Percentiles rank a stretch among this genome's conserved stretches.
These are phyloP conservation scores for Apteryx mantelli DNA, from an alignment of 2,113 vertebrate species.

Conservation along the genomic window DNA sequence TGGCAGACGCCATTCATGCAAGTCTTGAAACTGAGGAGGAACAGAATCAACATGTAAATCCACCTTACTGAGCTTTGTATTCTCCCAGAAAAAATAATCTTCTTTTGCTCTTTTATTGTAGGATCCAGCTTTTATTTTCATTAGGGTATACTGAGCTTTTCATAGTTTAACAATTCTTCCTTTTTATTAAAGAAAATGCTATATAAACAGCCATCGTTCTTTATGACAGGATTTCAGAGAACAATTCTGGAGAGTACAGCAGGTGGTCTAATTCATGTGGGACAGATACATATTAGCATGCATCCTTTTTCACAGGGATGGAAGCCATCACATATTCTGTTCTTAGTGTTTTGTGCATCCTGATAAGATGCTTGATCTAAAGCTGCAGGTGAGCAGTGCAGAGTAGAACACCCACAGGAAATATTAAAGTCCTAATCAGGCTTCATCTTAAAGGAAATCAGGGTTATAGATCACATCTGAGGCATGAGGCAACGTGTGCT, in stretches of 20 bases:
- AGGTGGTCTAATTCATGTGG: neutral
- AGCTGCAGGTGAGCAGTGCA: neutral
- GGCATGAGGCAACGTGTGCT: neutral
- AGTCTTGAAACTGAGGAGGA: neutral
- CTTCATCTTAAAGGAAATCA: neutral
- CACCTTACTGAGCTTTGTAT: neutral
- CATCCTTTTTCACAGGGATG: neutral
- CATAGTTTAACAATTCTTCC: neutral
- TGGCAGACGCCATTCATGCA: neutral
- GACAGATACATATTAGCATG: neutral
- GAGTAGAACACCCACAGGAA: neutral
- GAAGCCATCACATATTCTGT: neutral
- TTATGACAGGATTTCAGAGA: neutral
- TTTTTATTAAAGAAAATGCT: neutral
- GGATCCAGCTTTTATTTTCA: neutral
- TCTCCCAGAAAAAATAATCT: neutral
- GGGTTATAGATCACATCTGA: constrained; percentile 16
- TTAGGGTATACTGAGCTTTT: neutral
- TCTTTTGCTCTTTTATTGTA: neutral
- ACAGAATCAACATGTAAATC: neutral
- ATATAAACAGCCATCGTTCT: neutral
- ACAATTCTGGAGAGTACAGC: neutral
- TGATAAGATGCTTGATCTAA: neutral
- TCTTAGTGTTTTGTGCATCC: neutral
- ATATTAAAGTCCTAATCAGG: neutral